Percentiles rank a stretch among this genome's conserved stretches.
phyloP scores from a whole-genome alignment of 2,113 vertebrate genomes.

The Chaetodon trifascialis region DNA sequence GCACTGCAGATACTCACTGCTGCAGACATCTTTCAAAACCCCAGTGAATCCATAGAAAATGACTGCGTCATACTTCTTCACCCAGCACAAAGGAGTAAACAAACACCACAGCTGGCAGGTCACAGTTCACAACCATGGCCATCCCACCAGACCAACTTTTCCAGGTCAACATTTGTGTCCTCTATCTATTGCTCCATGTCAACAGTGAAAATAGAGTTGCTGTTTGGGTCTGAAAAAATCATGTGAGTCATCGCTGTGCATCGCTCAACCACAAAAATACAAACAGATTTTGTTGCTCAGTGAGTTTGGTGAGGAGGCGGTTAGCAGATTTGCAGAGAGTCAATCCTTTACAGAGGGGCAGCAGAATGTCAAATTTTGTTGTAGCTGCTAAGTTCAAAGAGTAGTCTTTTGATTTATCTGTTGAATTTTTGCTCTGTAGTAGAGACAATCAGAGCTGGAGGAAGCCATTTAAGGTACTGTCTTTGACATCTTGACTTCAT shows the following conservation, averaged over 20 bases:
- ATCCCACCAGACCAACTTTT: constrained; percentile 25
- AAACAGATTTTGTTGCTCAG: constrained; percentile 59
- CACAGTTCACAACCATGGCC: constrained; percentile 40
- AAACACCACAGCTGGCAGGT: constrained; percentile 41
- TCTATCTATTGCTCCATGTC: constrained; percentile 44
- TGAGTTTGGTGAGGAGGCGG: constrained; percentile 40
- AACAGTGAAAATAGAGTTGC: constrained; percentile 38
- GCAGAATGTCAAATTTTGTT: constrained; percentile 37
- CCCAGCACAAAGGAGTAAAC: constrained; percentile 8
- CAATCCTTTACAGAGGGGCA: constrained; percentile 1
- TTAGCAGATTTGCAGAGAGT: constrained; percentile 24
- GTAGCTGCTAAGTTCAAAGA: constrained; percentile 36
- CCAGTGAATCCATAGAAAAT: constrained; percentile 14
- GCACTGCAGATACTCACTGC: not conserved
- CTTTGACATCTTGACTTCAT: constrained; percentile 72
- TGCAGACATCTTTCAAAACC: not conserved
- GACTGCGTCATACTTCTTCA: constrained; percentile 17
- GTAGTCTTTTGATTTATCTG: constrained; percentile 34
- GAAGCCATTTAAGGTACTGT: constrained; percentile 55
- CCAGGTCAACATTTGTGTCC: constrained; percentile 39
- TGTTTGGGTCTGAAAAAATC: constrained; percentile 18
- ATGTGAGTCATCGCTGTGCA: constrained; percentile 39
- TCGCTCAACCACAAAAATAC: constrained; percentile 55
- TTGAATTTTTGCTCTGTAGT: constrained; percentile 25
- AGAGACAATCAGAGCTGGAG: constrained; percentile 28